phyloP scores from a whole-genome alignment of 1,140 invertebrate genomes.

The Argopecten irradians region DNA sequence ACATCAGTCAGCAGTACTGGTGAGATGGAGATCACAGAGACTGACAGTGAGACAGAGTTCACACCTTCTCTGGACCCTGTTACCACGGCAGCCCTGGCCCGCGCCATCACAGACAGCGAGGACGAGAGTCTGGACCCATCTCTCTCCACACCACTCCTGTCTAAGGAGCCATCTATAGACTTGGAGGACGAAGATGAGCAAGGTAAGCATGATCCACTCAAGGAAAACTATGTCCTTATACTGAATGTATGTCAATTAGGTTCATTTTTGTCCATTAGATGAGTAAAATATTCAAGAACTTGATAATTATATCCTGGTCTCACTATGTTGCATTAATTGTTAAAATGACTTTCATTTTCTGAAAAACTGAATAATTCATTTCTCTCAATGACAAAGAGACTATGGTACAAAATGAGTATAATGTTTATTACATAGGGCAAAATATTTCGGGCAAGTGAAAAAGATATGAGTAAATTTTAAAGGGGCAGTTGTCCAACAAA shows the following conservation, averaged over 20 bases:
- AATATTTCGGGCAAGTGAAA: background rate
- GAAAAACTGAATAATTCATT: background rate
- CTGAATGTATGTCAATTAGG: background rate
- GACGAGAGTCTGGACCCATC: slow-evolving; percentile 65
- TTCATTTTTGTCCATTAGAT: background rate
- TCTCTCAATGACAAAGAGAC: too few relatives aligned
- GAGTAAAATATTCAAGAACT: background rate
- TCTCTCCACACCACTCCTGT: slow-evolving; percentile 62
- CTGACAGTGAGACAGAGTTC: slow-evolving; percentile 64
- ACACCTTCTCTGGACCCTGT: slow-evolving; percentile 62
- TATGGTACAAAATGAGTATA: too few relatives aligned
- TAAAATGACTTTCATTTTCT: background rate
- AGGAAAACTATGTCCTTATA: background rate
- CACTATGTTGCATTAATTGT: slow-evolving; percentile 2
- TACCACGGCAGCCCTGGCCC: slow-evolving; percentile 66
- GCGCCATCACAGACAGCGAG: slow-evolving; percentile 72
- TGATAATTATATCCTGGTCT: background rate
- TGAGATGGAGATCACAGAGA: slow-evolving; percentile 33
- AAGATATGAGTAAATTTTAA: background rate
- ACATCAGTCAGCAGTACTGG: background rate
- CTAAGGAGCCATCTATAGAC: slow-evolving; percentile 66
- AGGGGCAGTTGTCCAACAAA: background rate
- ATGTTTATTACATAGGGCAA: background rate
- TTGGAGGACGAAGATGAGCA: slow-evolving; percentile 61
- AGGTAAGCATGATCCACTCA: background rate